Conservation (phyloP, 2,113 vertebrate species). For the Bubo blakistoni region DNA sequence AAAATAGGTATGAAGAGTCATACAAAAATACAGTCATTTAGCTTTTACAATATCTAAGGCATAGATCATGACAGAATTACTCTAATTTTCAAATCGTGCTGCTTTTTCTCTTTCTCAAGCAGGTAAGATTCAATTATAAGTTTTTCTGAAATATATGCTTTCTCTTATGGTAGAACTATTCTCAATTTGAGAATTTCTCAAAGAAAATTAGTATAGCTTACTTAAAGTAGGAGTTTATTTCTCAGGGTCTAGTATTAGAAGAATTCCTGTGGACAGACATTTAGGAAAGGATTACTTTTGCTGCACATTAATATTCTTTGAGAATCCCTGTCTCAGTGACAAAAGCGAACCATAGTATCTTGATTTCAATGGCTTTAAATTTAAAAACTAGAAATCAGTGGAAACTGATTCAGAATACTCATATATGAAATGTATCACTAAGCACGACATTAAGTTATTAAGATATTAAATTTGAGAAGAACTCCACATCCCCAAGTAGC, state of each 20-base stretch:
- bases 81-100: not conserved
- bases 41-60: not conserved
- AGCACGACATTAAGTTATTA: not conserved
- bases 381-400: not conserved
- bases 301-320: not conserved
- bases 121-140: not conserved
- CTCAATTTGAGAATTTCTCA: not conserved
- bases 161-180: not conserved
- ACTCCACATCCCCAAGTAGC: not conserved
- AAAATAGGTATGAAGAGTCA: not conserved
- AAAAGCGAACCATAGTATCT: not conserved
- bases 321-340: not conserved
- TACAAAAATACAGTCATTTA: not conserved
- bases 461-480: not conserved
- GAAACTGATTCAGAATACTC: not conserved
- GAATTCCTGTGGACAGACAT: not conserved
- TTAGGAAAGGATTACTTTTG: not conserved
- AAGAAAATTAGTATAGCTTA: not conserved
- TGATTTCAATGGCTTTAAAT: not conserved
- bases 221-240: not conserved
- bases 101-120: not conserved
- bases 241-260: not conserved
- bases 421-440: not conserved
- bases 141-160: not conserved
- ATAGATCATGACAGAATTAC: not conserved